A percentile compares a stretch with the other conserved stretches of the same genome.
Evolutionary conservation across 2,888 invertebrate species (phyloP).

Genomic region (Euspilapteryx auroguttella): DNA sequence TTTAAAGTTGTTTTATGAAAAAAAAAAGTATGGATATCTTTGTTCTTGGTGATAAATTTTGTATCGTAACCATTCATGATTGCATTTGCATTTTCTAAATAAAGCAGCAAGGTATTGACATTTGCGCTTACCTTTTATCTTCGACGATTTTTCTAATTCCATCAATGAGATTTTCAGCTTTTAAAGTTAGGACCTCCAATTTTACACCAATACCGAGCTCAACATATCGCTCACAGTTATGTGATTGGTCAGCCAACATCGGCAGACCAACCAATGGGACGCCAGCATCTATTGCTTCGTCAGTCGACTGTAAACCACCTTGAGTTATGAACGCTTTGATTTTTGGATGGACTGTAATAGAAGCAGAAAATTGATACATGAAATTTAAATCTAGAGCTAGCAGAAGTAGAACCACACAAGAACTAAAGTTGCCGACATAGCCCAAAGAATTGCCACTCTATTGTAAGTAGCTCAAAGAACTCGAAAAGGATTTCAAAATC

Average conservation of each 20-base stretch:
- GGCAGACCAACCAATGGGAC: constrained; percentile 14
- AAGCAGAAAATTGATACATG: no score
- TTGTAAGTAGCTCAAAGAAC: no score
- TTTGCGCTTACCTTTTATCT: constrained; percentile 11
- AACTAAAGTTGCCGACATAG: no score
- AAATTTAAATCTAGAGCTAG: no score
- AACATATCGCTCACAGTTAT: constrained; percentile 11
- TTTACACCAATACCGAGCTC: constrained; percentile 12
- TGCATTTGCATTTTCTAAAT: background rate
- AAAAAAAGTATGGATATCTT: no score
- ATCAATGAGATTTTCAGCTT: constrained; percentile 8
- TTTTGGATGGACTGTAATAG: constrained; percentile 14
- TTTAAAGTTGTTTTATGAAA: no score
- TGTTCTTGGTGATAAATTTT: no score
- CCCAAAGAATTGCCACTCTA: no score
- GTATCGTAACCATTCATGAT: background rate
- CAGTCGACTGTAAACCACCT: constrained; percentile 14
- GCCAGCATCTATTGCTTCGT: constrained; percentile 14
- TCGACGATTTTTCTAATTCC: constrained; percentile 3
- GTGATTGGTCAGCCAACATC: constrained; percentile 13
- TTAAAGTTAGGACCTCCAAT: constrained; percentile 9
- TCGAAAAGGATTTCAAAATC: no score
- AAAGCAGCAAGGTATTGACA: constrained; percentile 3
- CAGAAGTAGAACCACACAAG: no score
- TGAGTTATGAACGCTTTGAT: constrained; percentile 14